These are phyloP conservation scores for Regulus satrapa DNA, from an alignment of 2,113 vertebrate species.

Conservation along the genomic window DNA sequence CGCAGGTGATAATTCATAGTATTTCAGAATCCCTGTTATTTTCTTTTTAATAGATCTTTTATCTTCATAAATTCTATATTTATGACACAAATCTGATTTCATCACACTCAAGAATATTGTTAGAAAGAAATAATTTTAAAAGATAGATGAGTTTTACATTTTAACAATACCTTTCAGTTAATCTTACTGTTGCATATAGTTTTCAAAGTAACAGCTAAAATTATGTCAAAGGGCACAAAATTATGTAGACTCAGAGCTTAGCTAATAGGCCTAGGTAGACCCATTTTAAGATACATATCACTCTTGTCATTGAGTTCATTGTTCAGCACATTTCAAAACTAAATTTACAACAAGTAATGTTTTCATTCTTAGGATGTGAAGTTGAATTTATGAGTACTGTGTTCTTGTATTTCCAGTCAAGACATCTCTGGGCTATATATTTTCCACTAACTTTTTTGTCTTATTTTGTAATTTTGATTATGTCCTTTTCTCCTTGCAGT, in stretches of 20 bases:
- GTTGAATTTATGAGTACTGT: background rate
- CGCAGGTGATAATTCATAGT: constrained; percentile 33
- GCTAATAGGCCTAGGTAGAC: background rate
- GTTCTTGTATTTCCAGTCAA: background rate
- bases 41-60: constrained; percentile 30
- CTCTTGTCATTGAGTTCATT: background rate
- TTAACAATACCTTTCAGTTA: background rate
- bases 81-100: background rate
- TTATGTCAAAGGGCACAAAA: background rate
- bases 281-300: background rate
- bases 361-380: background rate
- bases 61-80: constrained; percentile 29
- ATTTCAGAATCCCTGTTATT: constrained; percentile 39
- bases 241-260: background rate
- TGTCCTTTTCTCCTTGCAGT: background rate
- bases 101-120: background rate
- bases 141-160: background rate
- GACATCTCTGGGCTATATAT: background rate
- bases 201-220: background rate
- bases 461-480: background rate
- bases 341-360: background rate
- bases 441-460: background rate
- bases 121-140: background rate
- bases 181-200: background rate
- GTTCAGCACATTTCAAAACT: background rate